Percentiles rank a stretch among this genome's conserved stretches.
Evolutionary conservation across 2,797 vertebrate species (phyloP).

Genomic region (Characodon lateralis): DNA sequence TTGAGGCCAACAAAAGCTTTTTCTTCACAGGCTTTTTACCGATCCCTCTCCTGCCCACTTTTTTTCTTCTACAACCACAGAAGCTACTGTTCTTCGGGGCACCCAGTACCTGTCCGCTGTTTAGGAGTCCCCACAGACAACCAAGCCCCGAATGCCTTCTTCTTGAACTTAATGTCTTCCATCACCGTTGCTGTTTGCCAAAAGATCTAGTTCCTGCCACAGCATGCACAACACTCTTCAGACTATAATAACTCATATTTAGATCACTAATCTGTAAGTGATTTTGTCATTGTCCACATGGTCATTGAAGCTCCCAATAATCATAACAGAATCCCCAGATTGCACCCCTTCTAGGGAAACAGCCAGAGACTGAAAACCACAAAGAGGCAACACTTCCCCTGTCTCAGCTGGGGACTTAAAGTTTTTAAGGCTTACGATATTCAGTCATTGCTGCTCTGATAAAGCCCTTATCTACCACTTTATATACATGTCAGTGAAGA

Average conservation of each 20-base stretch:
- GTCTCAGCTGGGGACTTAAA: not conserved
- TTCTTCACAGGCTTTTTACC: not conserved
- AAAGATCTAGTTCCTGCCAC: not conserved
- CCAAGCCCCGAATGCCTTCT: not conserved
- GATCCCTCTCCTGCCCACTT: not conserved
- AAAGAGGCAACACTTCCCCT: not conserved
- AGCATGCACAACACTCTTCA: too few relatives aligned
- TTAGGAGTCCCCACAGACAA: not conserved
- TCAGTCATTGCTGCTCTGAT: not conserved
- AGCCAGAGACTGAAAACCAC: not conserved
- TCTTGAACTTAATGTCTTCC: not conserved
- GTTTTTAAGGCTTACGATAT: not conserved
- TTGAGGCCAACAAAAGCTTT: not conserved
- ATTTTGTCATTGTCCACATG: not conserved
- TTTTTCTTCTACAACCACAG: not conserved
- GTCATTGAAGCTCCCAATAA: not conserved
- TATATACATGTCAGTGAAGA: not conserved
- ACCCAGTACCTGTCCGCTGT: not conserved
- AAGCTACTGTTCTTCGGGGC: not conserved
- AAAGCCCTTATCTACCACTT: not conserved
- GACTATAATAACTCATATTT: not conserved
- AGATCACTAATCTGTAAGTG: not conserved
- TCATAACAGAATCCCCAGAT: not conserved
- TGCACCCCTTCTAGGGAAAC: not conserved
- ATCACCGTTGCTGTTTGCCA: not conserved